Conservation (phyloP, 2,888 invertebrate species). For the Meiosimyza platycephala region DNA sequence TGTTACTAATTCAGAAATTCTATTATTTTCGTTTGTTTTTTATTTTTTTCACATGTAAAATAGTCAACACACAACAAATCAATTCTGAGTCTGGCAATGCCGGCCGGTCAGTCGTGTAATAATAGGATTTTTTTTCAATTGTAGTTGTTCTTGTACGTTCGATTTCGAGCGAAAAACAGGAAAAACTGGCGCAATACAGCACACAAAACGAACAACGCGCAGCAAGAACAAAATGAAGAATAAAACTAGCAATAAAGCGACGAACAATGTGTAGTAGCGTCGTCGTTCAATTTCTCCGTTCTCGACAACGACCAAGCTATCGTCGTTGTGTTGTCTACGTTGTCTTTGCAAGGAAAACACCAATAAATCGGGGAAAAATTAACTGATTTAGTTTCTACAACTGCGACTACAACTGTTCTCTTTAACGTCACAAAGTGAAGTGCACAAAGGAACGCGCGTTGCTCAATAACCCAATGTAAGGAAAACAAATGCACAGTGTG, state of each 20-base stretch:
- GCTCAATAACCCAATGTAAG: slow-evolving; percentile 35
- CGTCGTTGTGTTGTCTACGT: no score
- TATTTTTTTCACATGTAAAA: no score
- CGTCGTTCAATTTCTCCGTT: not conserved
- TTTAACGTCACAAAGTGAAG: slow-evolving; percentile 44
- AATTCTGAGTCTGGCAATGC: slow-evolving; percentile 26
- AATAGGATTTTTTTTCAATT: slow-evolving; percentile 13
- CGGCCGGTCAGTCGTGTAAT: slow-evolving; percentile 28
- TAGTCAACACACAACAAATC: not conserved
- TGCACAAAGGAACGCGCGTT: slow-evolving; percentile 42
- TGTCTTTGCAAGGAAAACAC: not conserved
- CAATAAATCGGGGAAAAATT: not conserved
- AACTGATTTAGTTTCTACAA: not conserved
- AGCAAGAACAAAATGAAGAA: slow-evolving; percentile 24
- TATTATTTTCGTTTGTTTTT: no score
- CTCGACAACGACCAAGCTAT: no score
- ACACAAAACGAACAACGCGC: slow-evolving; percentile 4
- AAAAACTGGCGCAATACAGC: no score
- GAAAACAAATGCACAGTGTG: not conserved
- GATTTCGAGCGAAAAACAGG: no score
- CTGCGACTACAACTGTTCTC: slow-evolving; percentile 40
- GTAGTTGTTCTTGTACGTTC: slow-evolving; percentile 17
- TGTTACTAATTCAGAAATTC: no score
- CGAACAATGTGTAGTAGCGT: slow-evolving; percentile 2
- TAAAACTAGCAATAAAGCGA: slow-evolving; percentile 25